Evolutionary conservation across 2,797 vertebrate species (phyloP).

Genomic region (Coranthus polyacanthus): DNA sequence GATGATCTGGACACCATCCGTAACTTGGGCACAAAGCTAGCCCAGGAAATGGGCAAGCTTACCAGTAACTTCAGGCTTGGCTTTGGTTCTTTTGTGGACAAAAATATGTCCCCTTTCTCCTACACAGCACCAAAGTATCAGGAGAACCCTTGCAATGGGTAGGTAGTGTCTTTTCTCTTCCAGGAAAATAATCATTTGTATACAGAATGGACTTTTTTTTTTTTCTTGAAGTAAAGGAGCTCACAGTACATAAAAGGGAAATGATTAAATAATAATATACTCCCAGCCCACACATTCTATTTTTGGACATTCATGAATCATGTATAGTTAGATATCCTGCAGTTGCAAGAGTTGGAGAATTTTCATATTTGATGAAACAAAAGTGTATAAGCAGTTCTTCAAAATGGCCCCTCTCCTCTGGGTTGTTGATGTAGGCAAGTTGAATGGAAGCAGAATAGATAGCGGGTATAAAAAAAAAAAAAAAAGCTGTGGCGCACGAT

Average conservation of each 20-base stretch:
- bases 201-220: neutral
- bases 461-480: constrained; percentile 1
- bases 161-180: no score
- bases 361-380: constrained; percentile 2
- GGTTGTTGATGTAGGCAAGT: constrained; percentile 20
- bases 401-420: constrained; percentile 15
- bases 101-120: constrained; percentile 97
- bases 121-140: constrained; percentile 94
- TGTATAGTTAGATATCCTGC: constrained; percentile 5
- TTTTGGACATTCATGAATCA: constrained; percentile 35
- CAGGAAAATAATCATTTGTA: no score
- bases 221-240: neutral
- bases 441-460: constrained; percentile 52
- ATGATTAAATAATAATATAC: constrained; percentile 23
- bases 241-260: constrained; percentile 4
- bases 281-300: constrained; percentile 14
- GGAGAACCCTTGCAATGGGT: constrained; percentile 97
- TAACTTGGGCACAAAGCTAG: constrained; percentile 94
- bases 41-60: constrained; percentile 95
- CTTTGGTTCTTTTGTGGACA: constrained; percentile 97
- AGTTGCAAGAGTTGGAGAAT: neutral
- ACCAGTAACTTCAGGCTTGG: constrained; percentile 98
- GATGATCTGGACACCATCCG: constrained; percentile 95
- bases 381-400: neutral
- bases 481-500: constrained; percentile 46